phyloP scores from a whole-genome alignment of 2,797 vertebrate species.

The Tangara arthus region DNA sequence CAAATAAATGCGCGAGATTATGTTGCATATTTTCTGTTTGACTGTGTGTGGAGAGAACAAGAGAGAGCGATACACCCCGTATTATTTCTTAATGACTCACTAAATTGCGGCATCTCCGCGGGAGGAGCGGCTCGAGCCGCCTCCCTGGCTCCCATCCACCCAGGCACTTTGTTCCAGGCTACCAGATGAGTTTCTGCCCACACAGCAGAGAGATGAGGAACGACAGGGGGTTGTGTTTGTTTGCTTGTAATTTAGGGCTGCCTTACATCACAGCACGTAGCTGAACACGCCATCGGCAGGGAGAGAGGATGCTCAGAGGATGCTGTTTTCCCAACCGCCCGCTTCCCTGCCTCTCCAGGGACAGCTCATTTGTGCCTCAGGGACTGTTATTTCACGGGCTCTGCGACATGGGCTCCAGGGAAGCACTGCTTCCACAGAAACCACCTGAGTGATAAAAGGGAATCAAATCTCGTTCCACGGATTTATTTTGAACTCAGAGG shows the following conservation, averaged over 20 bases:
- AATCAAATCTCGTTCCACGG: accelerated
- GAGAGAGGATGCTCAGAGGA: background rate
- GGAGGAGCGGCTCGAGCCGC: background rate
- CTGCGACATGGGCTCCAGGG: background rate
- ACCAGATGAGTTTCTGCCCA: background rate
- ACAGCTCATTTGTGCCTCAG: background rate
- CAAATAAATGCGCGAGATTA: background rate
- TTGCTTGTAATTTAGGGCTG: background rate
- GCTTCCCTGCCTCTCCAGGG: background rate
- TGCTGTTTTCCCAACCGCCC: background rate
- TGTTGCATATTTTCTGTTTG: background rate
- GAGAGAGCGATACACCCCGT: background rate
- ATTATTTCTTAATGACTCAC: conserved; percentile 22
- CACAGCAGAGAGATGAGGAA: background rate
- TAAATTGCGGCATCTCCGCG: background rate
- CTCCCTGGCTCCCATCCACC: background rate
- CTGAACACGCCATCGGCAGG: background rate
- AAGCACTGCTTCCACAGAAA: background rate
- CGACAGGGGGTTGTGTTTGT: background rate
- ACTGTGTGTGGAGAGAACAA: background rate
- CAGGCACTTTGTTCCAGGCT: background rate
- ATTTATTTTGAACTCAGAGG: background rate
- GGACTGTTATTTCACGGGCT: background rate
- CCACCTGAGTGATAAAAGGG: background rate
- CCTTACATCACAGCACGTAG: background rate